These are phyloP conservation scores for Chrysolophus pictus DNA, from an alignment of 2,797 vertebrate genomes.

Conservation along the genomic window DNA sequence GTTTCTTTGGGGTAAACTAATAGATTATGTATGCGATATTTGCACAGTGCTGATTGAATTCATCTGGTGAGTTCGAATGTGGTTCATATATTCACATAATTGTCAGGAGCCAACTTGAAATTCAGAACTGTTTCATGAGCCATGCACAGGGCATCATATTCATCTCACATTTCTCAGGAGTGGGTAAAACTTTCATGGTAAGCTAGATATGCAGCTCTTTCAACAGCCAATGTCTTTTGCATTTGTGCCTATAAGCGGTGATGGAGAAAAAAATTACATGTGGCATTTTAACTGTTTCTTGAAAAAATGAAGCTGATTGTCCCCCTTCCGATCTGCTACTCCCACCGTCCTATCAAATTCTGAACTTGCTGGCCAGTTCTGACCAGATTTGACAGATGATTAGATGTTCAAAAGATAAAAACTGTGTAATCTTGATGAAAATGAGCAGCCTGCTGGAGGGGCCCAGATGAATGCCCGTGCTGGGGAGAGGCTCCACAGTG, in stretches of 20 bases:
- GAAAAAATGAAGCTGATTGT: neutral
- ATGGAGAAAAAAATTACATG: neutral
- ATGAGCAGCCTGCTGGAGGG: neutral
- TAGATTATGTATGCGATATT: slow-evolving; percentile 87
- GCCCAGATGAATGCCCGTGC: neutral
- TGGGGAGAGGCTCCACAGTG: neutral
- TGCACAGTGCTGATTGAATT: slow-evolving; percentile 83
- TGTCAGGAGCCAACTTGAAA: slow-evolving; percentile 78
- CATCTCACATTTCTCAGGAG: slow-evolving; percentile 64
- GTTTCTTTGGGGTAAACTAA: slow-evolving; percentile 85
- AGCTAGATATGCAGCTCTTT: slow-evolving; percentile 26
- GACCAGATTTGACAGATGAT: neutral
- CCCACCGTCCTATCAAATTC: neutral
- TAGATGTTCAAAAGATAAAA: neutral
- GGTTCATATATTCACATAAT: slow-evolving; percentile 78
- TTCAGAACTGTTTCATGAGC: slow-evolving; percentile 75
- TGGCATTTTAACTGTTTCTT: neutral
- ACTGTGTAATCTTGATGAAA: neutral
- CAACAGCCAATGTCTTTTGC: slow-evolving; percentile 33
- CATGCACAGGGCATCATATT: slow-evolving; percentile 49
- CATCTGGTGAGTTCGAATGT: slow-evolving; percentile 81
- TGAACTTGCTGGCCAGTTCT: neutral
- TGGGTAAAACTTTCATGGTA: slow-evolving; percentile 9
- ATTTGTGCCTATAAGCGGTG: neutral
- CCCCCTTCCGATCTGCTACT: neutral